Percentiles rank a stretch among this genome's conserved stretches.
Conservation (phyloP, 2,113 vertebrate species). For the Scytalopus superciliaris region DNA sequence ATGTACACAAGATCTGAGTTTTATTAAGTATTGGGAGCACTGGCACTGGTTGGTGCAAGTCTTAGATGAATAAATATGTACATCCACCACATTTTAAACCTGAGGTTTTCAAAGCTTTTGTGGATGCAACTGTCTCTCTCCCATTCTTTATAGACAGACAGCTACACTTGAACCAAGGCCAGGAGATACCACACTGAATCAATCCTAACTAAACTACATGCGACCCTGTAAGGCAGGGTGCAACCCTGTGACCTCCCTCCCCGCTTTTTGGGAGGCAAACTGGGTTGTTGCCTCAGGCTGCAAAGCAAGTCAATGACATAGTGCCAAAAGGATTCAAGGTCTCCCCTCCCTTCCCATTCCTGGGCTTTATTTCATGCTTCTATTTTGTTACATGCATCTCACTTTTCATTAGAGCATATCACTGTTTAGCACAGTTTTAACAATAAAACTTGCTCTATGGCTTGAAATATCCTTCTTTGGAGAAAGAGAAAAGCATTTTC, state of each 20-base stretch:
- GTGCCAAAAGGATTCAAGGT: neutral
- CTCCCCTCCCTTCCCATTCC: neutral
- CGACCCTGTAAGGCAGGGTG: neutral
- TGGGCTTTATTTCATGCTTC: neutral
- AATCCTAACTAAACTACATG: neutral
- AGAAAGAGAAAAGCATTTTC: neutral
- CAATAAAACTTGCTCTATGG: neutral
- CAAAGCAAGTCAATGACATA: neutral
- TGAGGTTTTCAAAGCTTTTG: neutral
- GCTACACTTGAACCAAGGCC: neutral
- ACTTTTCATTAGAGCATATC: neutral
- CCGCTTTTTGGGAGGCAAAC: neutral
- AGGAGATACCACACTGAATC: neutral
- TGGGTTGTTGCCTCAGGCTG: neutral
- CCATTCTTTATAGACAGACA: neutral
- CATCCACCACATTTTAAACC: neutral
- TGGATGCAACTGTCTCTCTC: neutral
- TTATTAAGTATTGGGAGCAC: neutral
- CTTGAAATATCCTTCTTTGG: neutral
- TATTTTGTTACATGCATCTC: neutral
- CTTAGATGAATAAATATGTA: neutral
- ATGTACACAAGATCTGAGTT: neutral
- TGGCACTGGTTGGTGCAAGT: neutral
- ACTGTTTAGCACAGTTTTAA: neutral
- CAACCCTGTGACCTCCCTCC: neutral